Evolutionary conservation across 1,140 invertebrate species (phyloP).

Genomic region (Caerostris darwini): DNA sequence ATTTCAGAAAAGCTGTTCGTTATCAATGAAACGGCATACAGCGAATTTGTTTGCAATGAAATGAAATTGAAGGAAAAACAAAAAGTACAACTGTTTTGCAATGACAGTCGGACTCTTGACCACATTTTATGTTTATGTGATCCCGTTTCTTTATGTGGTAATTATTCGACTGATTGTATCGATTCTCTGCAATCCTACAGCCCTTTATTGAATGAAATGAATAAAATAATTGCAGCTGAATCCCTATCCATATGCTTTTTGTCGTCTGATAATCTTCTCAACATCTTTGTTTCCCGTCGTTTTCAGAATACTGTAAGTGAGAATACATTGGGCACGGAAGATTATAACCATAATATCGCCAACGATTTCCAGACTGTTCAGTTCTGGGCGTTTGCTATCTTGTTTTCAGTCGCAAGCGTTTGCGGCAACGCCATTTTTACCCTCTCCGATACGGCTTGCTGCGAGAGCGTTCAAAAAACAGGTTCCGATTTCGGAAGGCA

Average conservation of each 20-base stretch:
- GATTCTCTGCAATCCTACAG: not conserved
- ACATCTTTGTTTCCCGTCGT: not conserved
- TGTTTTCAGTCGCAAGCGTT: not conserved
- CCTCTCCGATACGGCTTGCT: conserved; percentile 61
- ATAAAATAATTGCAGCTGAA: not conserved
- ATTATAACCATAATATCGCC: not conserved
- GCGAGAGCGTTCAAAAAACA: conserved; percentile 33
- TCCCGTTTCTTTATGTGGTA: not conserved
- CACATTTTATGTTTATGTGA: not conserved
- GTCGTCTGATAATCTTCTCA: not conserved
- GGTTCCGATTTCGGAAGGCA: conserved; percentile 23
- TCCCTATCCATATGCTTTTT: not conserved
- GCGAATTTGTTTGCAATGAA: not conserved
- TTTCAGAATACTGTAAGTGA: too few relatives aligned
- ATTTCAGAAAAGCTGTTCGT: not conserved
- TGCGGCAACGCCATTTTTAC: conserved; percentile 39
- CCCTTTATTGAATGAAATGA: not conserved
- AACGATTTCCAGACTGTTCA: not conserved
- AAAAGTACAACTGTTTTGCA: not conserved
- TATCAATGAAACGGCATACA: too few relatives aligned
- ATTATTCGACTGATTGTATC: not conserved
- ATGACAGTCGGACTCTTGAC: not conserved
- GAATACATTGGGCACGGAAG: not conserved
- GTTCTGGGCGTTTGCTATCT: conserved; percentile 53
- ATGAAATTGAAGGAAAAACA: not conserved